Evolutionary conservation across 2,888 invertebrate genomes (phyloP), one percentile per base, ranked within the genome.

Genomic region (Archips crataeganus): DNA sequence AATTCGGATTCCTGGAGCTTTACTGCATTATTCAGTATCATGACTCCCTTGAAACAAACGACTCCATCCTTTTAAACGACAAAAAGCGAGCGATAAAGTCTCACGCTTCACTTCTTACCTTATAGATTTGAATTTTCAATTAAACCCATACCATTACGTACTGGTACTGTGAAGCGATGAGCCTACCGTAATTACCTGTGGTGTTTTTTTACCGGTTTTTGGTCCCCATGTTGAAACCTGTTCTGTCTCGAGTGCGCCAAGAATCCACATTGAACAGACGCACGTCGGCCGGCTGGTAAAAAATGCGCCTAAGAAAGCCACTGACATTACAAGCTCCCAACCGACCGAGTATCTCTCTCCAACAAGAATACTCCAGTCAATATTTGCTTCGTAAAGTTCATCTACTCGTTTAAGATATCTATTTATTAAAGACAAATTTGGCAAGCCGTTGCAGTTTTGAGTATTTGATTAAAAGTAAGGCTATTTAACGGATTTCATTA

Each of bases 171-270:
- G 83, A 88, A 85, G 84, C 87, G 86, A 87, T 85, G 88, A 90
- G 87, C 85, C 88, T 86, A 87, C 88, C 81, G 88, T 93, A 93
- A 93, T 93, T 92, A 90, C 87, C 85, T 85, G 86, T 87, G 90
- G 91, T 90, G 87, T 88, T 91, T 93, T 45, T 92, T 93, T 91
- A 90, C 90, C 90, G 90, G 90, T 90, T 91, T 87, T 88, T 82
- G 88, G 89, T 86, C 87, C 87, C 85, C 88, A 86, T 86, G 86
- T 89, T 87, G 80, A 86, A 93, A 93, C 94, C 94, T 89, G 93
- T 93, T 93, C 87, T 86, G 82, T 81, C 82, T 87, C 84, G 85
- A 89, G 88, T 88, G 87, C 89, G 88, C 87, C 86, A 90, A 89
- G 91, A 89, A 89, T 89, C 86, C 86, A 89, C 85, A 85, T 84